phyloP scores from a whole-genome alignment of 53 echinoderm and acorn worm species.

The Astropecten irregularis region DNA sequence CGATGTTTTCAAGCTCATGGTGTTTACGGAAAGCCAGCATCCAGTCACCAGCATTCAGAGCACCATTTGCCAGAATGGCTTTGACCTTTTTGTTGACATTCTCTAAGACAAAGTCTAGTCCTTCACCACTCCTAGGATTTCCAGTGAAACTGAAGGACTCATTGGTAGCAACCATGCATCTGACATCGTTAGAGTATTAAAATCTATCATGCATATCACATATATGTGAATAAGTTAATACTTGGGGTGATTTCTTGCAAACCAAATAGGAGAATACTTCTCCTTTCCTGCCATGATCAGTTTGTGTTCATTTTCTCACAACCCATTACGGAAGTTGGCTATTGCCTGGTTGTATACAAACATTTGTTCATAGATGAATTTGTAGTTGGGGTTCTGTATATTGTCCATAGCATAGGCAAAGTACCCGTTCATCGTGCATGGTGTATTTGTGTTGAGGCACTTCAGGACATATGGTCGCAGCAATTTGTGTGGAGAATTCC shows the following conservation, averaged over 20 bases:
- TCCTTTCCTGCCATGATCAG: constrained; percentile 51
- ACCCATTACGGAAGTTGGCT: constrained; percentile 47
- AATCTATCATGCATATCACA: constrained; percentile 33
- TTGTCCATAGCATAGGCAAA: no score
- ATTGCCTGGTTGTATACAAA: no score
- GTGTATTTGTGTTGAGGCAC: neutral
- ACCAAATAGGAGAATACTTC: constrained; percentile 58
- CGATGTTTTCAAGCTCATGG: constrained; percentile 32
- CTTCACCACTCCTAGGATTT: no score
- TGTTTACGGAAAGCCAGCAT: constrained; percentile 30
- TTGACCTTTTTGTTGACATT: constrained; percentile 30
- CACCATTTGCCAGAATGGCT: no score
- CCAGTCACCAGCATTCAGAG: constrained; percentile 27
- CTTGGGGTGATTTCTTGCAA: no score
- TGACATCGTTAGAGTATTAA: no score
- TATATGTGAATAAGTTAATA: constrained; percentile 52
- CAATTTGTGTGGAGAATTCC: constrained; percentile 54
- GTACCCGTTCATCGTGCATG: constrained; percentile 47
- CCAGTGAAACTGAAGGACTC: no score
- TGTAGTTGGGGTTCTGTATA: no score
- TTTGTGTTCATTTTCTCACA: constrained; percentile 23
- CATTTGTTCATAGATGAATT: no score
- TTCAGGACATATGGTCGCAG: constrained; percentile 61
- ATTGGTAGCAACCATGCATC: no score
- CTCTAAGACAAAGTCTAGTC: constrained; percentile 27